These are phyloP conservation scores for Oceanites oceanicus DNA, from an alignment of 2,113 vertebrate genomes.

Conservation along the genomic window DNA sequence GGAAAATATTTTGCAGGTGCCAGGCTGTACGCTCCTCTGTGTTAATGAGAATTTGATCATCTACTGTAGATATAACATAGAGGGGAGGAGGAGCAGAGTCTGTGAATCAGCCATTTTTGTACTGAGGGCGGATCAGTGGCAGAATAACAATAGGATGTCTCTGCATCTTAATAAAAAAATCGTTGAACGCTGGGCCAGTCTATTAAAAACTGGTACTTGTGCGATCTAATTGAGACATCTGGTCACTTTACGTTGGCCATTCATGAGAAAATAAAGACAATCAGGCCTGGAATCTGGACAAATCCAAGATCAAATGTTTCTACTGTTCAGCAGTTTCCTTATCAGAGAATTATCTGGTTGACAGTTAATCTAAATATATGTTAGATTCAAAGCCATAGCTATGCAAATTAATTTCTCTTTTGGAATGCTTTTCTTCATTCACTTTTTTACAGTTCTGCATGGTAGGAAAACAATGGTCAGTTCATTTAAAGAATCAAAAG, in stretches of 20 bases:
- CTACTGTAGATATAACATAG: slow-evolving; percentile 11
- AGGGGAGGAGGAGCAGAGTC: not conserved
- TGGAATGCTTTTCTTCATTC: not conserved
- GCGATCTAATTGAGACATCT: slow-evolving; percentile 46
- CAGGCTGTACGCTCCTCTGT: slow-evolving; percentile 44
- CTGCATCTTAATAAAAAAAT: not conserved
- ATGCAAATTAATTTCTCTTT: not conserved
- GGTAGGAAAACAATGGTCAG: not conserved
- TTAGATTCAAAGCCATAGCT: not conserved
- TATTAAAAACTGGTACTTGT: slow-evolving; percentile 32
- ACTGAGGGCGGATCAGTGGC: not conserved
- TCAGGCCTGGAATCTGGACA: not conserved
- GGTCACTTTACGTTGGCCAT: slow-evolving; percentile 15
- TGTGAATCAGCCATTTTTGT: slow-evolving; percentile 16
- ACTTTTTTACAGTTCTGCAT: not conserved
- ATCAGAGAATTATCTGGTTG: not conserved
- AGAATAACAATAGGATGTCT: slow-evolving; percentile 1
- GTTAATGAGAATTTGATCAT: slow-evolving; percentile 68
- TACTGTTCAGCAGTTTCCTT: not conserved
- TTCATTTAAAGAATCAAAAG: slow-evolving; percentile 37
- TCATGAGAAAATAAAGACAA: not conserved
- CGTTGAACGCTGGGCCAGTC: not conserved
- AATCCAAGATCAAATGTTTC: not conserved
- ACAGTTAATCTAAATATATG: not conserved
- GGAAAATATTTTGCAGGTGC: slow-evolving; percentile 64